These are phyloP conservation scores for Helarctos malayanus DNA, from an alignment of 2,797 vertebrate species.

Conservation along the genomic window DNA sequence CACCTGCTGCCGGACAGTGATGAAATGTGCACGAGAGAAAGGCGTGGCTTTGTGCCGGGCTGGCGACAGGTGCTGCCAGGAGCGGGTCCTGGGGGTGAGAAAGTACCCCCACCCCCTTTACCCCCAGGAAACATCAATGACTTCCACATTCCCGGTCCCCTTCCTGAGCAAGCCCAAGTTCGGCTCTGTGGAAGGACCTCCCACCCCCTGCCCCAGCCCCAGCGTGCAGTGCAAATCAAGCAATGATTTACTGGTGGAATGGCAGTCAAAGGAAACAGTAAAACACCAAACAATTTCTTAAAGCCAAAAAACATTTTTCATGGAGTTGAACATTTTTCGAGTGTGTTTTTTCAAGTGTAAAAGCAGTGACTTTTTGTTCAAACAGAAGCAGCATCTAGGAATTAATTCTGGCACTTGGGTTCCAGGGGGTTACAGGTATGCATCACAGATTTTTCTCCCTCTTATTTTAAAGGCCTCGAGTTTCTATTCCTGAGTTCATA, in stretches of 20 bases:
- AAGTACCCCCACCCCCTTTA: background rate
- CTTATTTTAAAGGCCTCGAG: conserved; percentile 84
- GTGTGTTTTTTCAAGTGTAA: conserved; percentile 79
- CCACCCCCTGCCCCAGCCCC: background rate
- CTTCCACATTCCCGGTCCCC: background rate
- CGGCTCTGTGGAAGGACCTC: conserved; percentile 66
- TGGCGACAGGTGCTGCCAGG: conserved; percentile 24
- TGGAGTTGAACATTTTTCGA: conserved; percentile 72
- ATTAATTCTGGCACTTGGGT: conserved; percentile 88
- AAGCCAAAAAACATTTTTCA: conserved; percentile 80
- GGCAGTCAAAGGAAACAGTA: conserved; percentile 71
- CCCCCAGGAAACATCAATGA: conserved; percentile 25
- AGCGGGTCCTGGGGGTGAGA: background rate
- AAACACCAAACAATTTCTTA: conserved; percentile 69
- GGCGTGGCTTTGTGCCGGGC: background rate
- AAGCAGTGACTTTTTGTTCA: conserved; percentile 77
- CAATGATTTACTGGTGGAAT: conserved; percentile 67
- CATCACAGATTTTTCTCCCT: conserved; percentile 71
- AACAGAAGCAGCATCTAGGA: conserved; percentile 85
- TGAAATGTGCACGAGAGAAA: background rate
- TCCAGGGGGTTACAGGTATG: conserved; percentile 61
- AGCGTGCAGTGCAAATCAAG: conserved; percentile 79
- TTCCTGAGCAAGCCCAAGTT: conserved; percentile 76
- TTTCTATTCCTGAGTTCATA: conserved; percentile 89
- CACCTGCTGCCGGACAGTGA: conserved; percentile 65